These are phyloP conservation scores for Macrobrachium nipponense DNA, from an alignment of 1,140 invertebrate genomes.

Conservation along the genomic window DNA sequence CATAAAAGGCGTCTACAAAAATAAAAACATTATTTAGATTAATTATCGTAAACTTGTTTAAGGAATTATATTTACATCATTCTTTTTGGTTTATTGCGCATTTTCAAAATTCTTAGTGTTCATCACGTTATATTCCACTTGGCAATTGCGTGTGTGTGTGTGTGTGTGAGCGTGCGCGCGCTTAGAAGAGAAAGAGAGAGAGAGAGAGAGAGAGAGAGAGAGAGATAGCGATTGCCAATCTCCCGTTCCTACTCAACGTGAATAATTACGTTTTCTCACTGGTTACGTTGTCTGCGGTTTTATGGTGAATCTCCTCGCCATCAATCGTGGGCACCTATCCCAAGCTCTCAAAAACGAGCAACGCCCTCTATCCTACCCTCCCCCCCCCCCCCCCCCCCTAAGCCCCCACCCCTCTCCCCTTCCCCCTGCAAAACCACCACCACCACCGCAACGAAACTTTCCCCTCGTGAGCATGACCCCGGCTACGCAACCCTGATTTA, in stretches of 20 bases:
- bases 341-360: neutral
- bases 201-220: neutral
- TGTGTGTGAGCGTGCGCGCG: neutral
- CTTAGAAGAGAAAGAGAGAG: neutral
- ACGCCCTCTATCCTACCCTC: neutral
- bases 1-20: no score
- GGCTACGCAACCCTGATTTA: no score
- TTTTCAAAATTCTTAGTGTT: no score
- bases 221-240: neutral
- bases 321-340: neutral
- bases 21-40: no score
- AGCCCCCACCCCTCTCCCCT: neutral
- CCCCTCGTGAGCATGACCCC: no score
- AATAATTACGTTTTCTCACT: neutral
- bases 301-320: neutral
- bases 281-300: neutral
- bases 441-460: neutral
- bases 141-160: neutral
- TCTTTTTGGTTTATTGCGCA: no score
- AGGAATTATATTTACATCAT: no score
- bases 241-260: no score
- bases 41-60: no score
- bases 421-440: constrained; percentile 4
- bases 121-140: no score
- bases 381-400: neutral